Evolutionary conservation across 2,888 invertebrate species (phyloP).

Genomic region (Petrophora chlorosata): DNA sequence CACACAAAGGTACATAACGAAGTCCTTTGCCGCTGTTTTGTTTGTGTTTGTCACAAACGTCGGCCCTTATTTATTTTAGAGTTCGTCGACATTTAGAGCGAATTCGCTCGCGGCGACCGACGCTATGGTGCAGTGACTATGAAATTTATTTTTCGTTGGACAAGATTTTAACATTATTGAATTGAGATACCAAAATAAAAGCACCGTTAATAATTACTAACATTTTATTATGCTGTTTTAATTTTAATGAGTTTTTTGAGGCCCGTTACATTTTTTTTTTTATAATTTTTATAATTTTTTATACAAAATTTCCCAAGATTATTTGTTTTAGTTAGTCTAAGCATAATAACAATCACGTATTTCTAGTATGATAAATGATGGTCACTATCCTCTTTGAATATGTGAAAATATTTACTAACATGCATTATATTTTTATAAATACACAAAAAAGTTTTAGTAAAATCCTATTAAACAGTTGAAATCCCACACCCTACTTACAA

Average conservation of each 20-base stretch:
- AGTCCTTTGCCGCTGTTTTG: conserved; percentile 57
- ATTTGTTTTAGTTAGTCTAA: no score
- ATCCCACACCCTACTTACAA: conserved; percentile 40
- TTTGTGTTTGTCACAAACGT: conserved; percentile 69
- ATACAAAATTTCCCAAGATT: no score
- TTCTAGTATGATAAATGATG: no score
- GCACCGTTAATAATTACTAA: no score
- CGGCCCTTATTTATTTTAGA: conserved; percentile 71
- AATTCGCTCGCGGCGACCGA: conserved; percentile 46
- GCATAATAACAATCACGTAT: no score
- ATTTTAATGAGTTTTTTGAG: no score
- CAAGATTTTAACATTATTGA: no score
- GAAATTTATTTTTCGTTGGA: neutral
- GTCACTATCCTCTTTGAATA: no score
- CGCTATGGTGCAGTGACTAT: conserved; percentile 11
- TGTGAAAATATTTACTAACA: neutral
- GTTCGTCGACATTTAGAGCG: conserved; percentile 61
- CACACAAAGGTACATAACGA: conserved; percentile 29
- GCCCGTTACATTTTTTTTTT: no score
- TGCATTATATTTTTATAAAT: neutral
- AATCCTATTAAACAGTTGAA: no score
- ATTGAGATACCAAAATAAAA: neutral
- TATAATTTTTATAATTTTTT: no score
- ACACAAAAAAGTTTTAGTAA: conserved; percentile 32
- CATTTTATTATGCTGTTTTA: no score